Conservation (phyloP, 2,888 invertebrate species). For the Aspidiotus destructor region DNA sequence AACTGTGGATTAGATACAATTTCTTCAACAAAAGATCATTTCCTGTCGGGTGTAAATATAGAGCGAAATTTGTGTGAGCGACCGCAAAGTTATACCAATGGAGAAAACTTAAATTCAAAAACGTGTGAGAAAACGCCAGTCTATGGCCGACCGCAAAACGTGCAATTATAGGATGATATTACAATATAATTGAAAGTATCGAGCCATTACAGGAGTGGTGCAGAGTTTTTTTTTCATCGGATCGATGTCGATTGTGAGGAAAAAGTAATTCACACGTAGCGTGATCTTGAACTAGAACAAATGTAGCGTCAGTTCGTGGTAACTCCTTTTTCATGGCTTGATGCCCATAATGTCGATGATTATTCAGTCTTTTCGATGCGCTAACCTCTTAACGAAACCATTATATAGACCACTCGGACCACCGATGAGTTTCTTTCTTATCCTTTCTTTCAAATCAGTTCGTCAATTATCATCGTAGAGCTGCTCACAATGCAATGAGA, state of each 20-base stretch:
- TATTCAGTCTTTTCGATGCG: not conserved
- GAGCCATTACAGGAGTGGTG: not conserved
- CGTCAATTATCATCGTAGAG: no score
- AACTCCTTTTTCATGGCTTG: slow-evolving; percentile 29
- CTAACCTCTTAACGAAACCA: slow-evolving; percentile 2
- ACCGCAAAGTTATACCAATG: slow-evolving; percentile 1
- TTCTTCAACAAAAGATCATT: no score
- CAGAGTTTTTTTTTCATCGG: not conserved
- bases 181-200: slow-evolving; percentile 11
- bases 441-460: no score
- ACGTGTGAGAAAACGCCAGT: slow-evolving; percentile 7
- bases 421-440: not conserved
- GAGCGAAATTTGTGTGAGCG: not conserved
- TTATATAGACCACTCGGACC: not conserved
- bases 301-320: not conserved
- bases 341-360: slow-evolving; percentile 26
- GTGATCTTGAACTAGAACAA: slow-evolving; percentile 1
- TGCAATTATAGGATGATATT: slow-evolving; percentile 4
- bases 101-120: slow-evolving; percentile 6
- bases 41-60: no score
- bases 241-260: no score
- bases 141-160: not conserved
- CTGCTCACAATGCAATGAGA: no score
- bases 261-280: slow-evolving; percentile 5
- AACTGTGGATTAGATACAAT: no score